Base-by-base conservation (phyloP, 1,140 invertebrate species). In the Trigoniulus corallinus region DNA sequence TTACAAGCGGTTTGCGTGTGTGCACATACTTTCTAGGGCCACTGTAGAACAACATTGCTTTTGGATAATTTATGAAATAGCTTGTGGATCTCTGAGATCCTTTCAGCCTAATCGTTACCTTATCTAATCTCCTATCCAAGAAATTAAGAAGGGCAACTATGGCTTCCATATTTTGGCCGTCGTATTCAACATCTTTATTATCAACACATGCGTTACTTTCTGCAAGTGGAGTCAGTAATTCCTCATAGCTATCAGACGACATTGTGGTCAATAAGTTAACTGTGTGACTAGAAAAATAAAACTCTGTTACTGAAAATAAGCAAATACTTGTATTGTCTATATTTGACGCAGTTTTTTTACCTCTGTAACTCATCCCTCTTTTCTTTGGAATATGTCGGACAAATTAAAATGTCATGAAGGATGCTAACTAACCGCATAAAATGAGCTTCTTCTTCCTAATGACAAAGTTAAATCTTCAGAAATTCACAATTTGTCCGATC, bases 391-490 rank as follows among this genome's bases (percentile, higher is more conserved):
- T 68, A 62, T 10, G 75, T 74, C 53, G 76, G 68, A 55, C 75
- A 76, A 21, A 84, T 63, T 0, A 94, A 65, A 29, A 91, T 66
- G 52, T 69, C 76, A 42, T 79, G 75, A 20, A 92, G 69, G 48
- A 86, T 77, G 41, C 72, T 72, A 29, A 84, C 79, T 43, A 93
- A 63, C 53, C 80, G 72, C 56, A 80, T 67, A 59, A 79, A 81
- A 61, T 80, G 79, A 1, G 77, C 75, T 57, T 84, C 75, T 59
- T 85, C 79, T 56, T 81, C 77, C 59, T 82, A 57, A 50, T 1
- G 44, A 46, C 29, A 34, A 34, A 7, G 7, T 34, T 34, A 7
- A 34, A n/a, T n/a, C n/a, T n/a, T n/a, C n/a, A n/a, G n/a, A n/a
- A n/a, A n/a, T n/a, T n/a, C n/a, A n/a, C n/a, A n/a, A n/a, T n/a